Percentiles rank a stretch among this genome's conserved stretches.
Conservation (phyloP, 2,888 invertebrate genomes). For the Tortrix viridana region DNA sequence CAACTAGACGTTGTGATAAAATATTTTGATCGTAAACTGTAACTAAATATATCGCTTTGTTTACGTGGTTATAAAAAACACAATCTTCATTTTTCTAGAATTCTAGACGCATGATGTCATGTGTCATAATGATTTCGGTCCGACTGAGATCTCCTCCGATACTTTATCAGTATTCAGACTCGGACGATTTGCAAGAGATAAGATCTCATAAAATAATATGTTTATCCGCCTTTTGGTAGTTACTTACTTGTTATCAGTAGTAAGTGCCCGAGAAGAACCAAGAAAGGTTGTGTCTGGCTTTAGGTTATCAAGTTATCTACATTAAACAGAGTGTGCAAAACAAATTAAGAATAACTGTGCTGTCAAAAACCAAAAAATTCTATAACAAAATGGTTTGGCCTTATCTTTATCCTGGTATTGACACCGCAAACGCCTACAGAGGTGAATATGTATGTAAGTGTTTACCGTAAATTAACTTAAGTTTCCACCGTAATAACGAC, state of each 20-base stretch:
- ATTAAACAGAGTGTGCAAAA: too few species aligned
- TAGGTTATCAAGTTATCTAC: background rate
- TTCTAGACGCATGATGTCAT: slow-evolving; percentile 6
- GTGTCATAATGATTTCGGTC: slow-evolving; percentile 6
- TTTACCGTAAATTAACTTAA: background rate
- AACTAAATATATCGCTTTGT: too few species aligned
- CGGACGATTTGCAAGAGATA: slow-evolving; percentile 12
- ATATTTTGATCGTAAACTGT: too few species aligned
- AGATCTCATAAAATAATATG: slow-evolving; percentile 13
- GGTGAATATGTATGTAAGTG: slow-evolving; percentile 11
- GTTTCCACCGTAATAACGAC: too few species aligned
- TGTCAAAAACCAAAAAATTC: too few species aligned
- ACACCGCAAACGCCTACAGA: background rate
- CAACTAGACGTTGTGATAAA: too few species aligned
- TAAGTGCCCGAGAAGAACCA: background rate
- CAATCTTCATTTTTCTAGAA: slow-evolving; percentile 2
- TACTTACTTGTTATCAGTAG: background rate
- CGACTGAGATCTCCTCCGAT: slow-evolving; percentile 11
- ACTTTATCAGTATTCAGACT: slow-evolving; percentile 29
- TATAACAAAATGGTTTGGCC: slow-evolving; percentile 11
- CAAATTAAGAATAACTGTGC: too few species aligned
- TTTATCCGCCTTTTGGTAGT: background rate
- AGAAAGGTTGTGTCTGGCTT: background rate
- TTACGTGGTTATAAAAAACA: background rate
- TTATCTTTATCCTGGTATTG: slow-evolving; percentile 16